phyloP scores from a whole-genome alignment of 2,888 invertebrate genomes.

The Tipula confusa region DNA sequence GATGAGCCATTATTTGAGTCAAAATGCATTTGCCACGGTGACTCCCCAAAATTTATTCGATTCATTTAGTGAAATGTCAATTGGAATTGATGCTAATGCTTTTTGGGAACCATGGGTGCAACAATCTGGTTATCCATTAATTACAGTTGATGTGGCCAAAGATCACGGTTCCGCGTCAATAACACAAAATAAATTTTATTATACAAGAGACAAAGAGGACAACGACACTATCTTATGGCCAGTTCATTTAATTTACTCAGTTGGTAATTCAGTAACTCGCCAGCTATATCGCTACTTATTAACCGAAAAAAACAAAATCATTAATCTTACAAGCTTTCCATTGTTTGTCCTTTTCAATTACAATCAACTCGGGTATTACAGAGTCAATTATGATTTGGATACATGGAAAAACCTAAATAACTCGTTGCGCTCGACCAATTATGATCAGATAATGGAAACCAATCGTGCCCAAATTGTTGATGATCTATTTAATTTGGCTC shows the following conservation, averaged over 20 bases:
- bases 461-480: slow-evolving; percentile 78
- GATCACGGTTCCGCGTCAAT: neutral
- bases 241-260: too few species aligned
- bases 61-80: slow-evolving; percentile 37
- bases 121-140: slow-evolving; percentile 61
- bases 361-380: slow-evolving; percentile 60
- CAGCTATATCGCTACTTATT: too few species aligned
- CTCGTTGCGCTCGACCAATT: slow-evolving; percentile 50
- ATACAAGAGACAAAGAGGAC: too few species aligned
- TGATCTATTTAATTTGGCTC: slow-evolving; percentile 72
- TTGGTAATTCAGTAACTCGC: too few species aligned
- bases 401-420: slow-evolving; percentile 55
- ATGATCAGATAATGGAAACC: slow-evolving; percentile 55
- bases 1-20: slow-evolving; percentile 54
- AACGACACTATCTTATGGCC: too few species aligned
- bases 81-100: neutral
- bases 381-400: slow-evolving; percentile 60
- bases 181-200: slow-evolving; percentile 28
- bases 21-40: slow-evolving; percentile 47
- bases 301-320: neutral
- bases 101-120: slow-evolving; percentile 54
- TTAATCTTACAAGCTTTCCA: slow-evolving; percentile 38
- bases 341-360: slow-evolving; percentile 59
- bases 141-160: slow-evolving; percentile 50
- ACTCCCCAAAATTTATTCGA: slow-evolving; percentile 39